Evolutionary conservation across 2,797 vertebrate genomes (phyloP).

Genomic region (Chiropotes sagulatus): DNA sequence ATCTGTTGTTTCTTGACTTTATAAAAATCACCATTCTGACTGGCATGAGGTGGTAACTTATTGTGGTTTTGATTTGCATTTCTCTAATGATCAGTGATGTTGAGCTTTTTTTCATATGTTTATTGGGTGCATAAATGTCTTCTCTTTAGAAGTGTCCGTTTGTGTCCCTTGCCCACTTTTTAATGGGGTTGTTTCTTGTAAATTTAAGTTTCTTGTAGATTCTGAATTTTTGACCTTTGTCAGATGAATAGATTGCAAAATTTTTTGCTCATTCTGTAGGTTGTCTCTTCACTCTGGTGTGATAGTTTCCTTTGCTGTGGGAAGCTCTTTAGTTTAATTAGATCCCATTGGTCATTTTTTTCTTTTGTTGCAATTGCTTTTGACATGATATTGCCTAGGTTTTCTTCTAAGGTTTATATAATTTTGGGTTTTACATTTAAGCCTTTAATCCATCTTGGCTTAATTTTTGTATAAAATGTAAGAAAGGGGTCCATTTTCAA

Average conservation of each 20-base stretch:
- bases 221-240: neutral
- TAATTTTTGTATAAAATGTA: neutral
- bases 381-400: neutral
- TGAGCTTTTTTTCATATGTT: no score
- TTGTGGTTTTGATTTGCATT: neutral
- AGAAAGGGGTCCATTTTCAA: neutral
- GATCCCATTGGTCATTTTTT: neutral
- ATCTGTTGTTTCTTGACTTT: no score
- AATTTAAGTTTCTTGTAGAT: neutral
- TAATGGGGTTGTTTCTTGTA: neutral
- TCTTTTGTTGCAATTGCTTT: neutral
- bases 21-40: neutral
- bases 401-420: neutral
- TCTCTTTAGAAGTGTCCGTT: neutral
- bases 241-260: neutral
- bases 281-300: neutral
- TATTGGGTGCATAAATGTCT: no score
- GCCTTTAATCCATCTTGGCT: neutral
- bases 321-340: neutral
- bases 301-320: neutral
- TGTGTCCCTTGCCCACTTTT: neutral
- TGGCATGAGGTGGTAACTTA: neutral
- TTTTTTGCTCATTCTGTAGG: neutral
- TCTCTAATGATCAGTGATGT: neutral
- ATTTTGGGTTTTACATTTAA: neutral